Base-by-base conservation (phyloP, 2,113 vertebrate genomes). In the Morone saxatilis region DNA sequence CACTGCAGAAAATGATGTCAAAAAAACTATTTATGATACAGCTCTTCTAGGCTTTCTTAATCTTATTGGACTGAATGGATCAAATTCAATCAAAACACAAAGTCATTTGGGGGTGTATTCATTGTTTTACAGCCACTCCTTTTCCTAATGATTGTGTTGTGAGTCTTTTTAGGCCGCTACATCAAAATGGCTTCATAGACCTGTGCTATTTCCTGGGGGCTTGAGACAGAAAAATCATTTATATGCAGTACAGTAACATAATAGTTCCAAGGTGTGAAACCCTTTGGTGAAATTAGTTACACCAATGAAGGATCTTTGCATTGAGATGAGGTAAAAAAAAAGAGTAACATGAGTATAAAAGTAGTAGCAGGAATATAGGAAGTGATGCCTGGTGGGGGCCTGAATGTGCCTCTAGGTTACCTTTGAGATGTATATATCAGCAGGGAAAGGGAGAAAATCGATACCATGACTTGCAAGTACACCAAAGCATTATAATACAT, bases 401-500 rank as follows among this genome's bases (percentile, higher is more conserved):
- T 74, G 62, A 51, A 73, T 63, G 60, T 56, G 68, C 25, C 14
- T 81, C 77, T 56, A 69, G 22, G 70, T 72, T 70, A 62, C 61
- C 59, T 81, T 59, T 50, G 53, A 87, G 75, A 87, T 66, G 72
- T 86, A 86, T 85, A 72, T 75, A 83, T 77, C 54, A 78, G 59
- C 61, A 66, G 40, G 60, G 63, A 70, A 66, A 80, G 48, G 75
- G 70, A 45, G 83, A 89, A 90, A 83, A 89, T 81, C 7, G 8
- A 88, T 81, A 83, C 86, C 71, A 79, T 48, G 10, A 85, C 78
- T 86, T 77, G 67, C 75, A 77, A 84, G 76, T 62, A 78, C 75
- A 86, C 79, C 47, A 82, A 87, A 87, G 90, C 48, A 57, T 83
- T 80, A 72, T 78, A 86, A 87, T 92, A 84, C 40, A 78, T 59